Percentiles rank a stretch among this genome's conserved stretches.
These are phyloP conservation scores for Harpegnathos saltator DNA, from an alignment of 1,140 invertebrate species.

Conservation along the genomic window DNA sequence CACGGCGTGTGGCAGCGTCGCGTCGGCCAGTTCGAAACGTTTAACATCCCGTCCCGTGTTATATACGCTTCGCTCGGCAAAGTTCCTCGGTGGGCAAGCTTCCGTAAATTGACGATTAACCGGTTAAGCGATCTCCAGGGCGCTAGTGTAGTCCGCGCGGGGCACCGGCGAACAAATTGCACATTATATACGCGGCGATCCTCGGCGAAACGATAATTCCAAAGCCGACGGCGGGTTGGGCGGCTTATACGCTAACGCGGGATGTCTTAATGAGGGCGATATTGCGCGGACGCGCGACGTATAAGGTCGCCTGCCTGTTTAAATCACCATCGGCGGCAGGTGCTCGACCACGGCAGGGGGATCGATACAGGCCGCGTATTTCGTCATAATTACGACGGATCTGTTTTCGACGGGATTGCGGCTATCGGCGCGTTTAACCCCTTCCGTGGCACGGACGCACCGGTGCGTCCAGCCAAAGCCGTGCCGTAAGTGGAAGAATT, in stretches of 20 bases:
- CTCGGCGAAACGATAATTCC: slow-evolving; percentile 37
- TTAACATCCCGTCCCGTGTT: not conserved
- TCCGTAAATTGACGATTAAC: slow-evolving; percentile 48
- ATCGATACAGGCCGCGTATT: slow-evolving; percentile 33
- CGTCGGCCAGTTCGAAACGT: not conserved
- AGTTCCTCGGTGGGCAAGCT: slow-evolving; percentile 29
- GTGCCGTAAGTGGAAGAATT: too few relatives aligned
- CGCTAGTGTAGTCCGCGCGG: slow-evolving; percentile 23
- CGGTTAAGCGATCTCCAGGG: slow-evolving; percentile 47
- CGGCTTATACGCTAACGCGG: slow-evolving; percentile 36
- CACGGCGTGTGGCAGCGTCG: too few relatives aligned
- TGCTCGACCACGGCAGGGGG: too few relatives aligned
- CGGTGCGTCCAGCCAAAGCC: too few relatives aligned
- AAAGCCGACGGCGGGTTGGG: not conserved
- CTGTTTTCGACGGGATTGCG: not conserved
- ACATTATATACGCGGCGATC: slow-evolving; percentile 35
- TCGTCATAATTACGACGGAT: slow-evolving; percentile 41
- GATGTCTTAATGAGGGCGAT: slow-evolving; percentile 52
- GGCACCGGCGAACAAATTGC: slow-evolving; percentile 52
- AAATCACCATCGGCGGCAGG: slow-evolving; percentile 31
- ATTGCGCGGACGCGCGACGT: slow-evolving; percentile 20
- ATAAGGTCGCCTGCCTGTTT: not conserved
- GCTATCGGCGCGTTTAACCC: too few relatives aligned
- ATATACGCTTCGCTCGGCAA: slow-evolving; percentile 15
- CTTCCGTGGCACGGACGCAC: too few relatives aligned